A percentile compares a stretch with the other conserved stretches of the same genome.
phyloP scores from a whole-genome alignment of 2,797 vertebrate genomes.

The Okamejei kenojei region DNA sequence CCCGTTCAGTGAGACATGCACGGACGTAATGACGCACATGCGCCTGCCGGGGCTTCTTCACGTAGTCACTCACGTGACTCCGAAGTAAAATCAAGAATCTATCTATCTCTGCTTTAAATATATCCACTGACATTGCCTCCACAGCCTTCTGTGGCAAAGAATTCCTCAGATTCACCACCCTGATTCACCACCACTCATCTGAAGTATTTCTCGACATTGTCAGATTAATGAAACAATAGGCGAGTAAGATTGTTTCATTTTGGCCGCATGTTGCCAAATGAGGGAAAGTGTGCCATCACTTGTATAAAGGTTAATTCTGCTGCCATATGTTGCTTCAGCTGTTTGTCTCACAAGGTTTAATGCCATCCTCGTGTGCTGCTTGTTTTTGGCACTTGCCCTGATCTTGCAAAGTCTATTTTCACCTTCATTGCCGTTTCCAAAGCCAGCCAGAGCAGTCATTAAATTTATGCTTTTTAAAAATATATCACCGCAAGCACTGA shows the following conservation, averaged over 20 bases:
- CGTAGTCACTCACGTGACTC: too few species aligned
- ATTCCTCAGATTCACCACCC: too few species aligned
- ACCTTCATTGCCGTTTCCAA: background rate
- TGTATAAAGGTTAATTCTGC: conserved; percentile 22
- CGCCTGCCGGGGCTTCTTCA: too few species aligned
- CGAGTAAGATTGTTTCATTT: background rate
- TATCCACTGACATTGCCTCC: too few species aligned
- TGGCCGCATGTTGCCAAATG: background rate
- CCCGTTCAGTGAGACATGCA: too few species aligned
- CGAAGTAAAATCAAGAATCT: too few species aligned
- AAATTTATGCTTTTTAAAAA: background rate
- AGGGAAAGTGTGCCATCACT: conserved; percentile 24
- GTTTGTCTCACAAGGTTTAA: conserved; percentile 22
- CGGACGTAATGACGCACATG: too few species aligned
- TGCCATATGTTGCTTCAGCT: conserved; percentile 27
- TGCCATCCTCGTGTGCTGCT: conserved; percentile 7
- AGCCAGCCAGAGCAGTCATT: conserved; percentile 21
- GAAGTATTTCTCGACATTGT: background rate
- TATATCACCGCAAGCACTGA: background rate
- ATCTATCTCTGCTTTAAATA: too few species aligned
- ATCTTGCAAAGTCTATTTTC: conserved; percentile 4
- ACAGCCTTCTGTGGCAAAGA: too few species aligned
- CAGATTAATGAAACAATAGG: background rate
- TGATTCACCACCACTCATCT: background rate
- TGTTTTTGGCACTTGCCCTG: conserved; percentile 16